Base-by-base conservation (phyloP, 1,140 invertebrate genomes). In the Melitaea cinxia region DNA sequence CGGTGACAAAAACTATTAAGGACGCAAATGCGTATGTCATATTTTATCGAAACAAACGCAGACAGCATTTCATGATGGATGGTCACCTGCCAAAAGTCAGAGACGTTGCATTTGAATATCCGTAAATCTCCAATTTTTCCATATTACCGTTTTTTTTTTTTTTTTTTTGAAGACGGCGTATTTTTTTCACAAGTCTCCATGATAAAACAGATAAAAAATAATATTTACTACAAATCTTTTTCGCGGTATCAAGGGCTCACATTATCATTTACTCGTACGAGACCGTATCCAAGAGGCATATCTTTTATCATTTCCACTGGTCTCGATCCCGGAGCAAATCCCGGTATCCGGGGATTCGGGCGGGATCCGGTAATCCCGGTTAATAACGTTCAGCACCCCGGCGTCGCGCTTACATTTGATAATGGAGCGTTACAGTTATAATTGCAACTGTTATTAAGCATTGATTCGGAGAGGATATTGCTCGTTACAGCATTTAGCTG, bases 361-460 rank as follows among this genome's bases (percentile, higher is more conserved):
- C 72, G 78, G 81, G 80, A 84, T 83, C 85, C 85, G 75, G 84
- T 88, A 87, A 89, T 87, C 87, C 85, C 84, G 85, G 84, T 86
- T 87, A 88, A 89, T 89, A 87, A 83, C 84, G 83, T 75, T 65
- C 68, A 65, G 73, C 73, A 68, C 73, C 75, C 70, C 74, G 75
- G 71, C 65, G 62, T 62, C 69, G 70, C 72, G 64, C 66, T 72
- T 76, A 78, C 82, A 72, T 75, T 70, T 82, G 78, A 82, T 84
- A 88, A 84, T 86, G 77, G 78, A 75, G 74, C 72, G 81, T 83
- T 84, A 80, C 74, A 82, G 65, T 86, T 89, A 86, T 85, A 88
- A 88, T 88, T 88, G 85, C 66, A 72, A 45, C 21, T 49, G 21
- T 60, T 67, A 61, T 67, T 24, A 54, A 23, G 24, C 57, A 59